Base-by-base conservation (phyloP, 2,797 vertebrate genomes). In the Esox lucius region DNA sequence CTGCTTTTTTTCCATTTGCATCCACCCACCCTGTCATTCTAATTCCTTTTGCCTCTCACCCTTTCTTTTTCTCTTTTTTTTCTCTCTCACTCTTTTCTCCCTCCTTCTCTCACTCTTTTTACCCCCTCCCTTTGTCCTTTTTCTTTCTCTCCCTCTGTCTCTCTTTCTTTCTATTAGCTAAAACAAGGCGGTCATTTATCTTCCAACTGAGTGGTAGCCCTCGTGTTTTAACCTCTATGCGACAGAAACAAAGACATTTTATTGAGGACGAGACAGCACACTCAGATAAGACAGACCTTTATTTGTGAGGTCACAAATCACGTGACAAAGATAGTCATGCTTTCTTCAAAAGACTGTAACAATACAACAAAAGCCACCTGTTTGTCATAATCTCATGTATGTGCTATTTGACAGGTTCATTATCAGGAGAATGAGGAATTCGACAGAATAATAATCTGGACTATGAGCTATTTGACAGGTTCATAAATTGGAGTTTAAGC, bases 131-230 rank as follows among this genome's bases (percentile, higher is more conserved):
- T 78, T 73, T 74, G 76, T 81, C 65, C 59, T 28, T 26, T 56
- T 65, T 70, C 74, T 59, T 48, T 42, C 75, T 71, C 61, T 66
- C 77, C 68, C 74, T 28, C 74, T 76, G 67, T 61, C 76, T 82
- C 71, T 75, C 72, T 81, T 80, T 75, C 49, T 68, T 80, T 75
- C 49, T 68, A 75, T 74, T 53, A 78, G 70, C 78, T 73, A 71
- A 71, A 77, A 87, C 78, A 89, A 80, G 69, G 73, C 69, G 77
- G 74, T 72, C 81, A 82, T 84, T 82, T 83, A 76, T 84, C 85
- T 79, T 84, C 35, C 33, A 68, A 68, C 76, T 81, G 79, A 85
- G 78, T 71, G 72, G 76, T 61, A 72, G 42, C 76, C 75, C 70
- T 78, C 74, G 78, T 75, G 66, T 78, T 83, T 76, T 77, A 46